Percentiles rank a stretch among this genome's conserved stretches.
Conservation (phyloP, 2,888 invertebrate species). For the Aspidapion aeneum region DNA sequence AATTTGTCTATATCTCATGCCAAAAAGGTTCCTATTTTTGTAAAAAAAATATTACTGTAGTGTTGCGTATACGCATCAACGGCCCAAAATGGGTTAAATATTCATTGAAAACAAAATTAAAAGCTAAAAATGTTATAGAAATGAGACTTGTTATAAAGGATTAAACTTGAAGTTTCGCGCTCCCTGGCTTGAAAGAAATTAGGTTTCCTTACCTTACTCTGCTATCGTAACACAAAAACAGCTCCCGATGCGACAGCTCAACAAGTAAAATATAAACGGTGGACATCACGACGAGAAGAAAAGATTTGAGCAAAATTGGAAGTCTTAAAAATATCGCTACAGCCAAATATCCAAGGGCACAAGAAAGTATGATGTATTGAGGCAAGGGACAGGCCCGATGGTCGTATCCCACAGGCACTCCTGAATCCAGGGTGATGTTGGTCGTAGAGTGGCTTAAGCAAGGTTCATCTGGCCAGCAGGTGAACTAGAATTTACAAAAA, state of each 20-base stretch:
- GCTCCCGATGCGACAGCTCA: slow-evolving; percentile 72
- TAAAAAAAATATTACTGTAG: no score
- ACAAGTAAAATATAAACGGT: slow-evolving; percentile 77
- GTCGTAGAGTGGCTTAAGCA: slow-evolving; percentile 51
- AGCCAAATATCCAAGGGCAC: slow-evolving; percentile 78
- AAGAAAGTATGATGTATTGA: slow-evolving; percentile 82
- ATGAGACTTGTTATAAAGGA: no score
- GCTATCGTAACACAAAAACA: slow-evolving; percentile 80
- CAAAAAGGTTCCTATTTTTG: no score
- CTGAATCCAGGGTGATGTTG: slow-evolving; percentile 52
- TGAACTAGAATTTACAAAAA: slow-evolving; percentile 52
- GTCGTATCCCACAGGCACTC: slow-evolving; percentile 47
- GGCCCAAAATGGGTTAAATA: no score
- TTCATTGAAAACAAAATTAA: no score
- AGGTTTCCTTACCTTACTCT: slow-evolving; percentile 72
- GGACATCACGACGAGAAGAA: slow-evolving; percentile 73
- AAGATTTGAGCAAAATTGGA: slow-evolving; percentile 78
- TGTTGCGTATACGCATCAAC: no score
- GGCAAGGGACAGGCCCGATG: slow-evolving; percentile 83
- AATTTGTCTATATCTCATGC: no score
- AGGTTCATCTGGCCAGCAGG: slow-evolving; percentile 55
- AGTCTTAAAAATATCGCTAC: slow-evolving; percentile 82
- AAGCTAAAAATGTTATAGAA: no score
- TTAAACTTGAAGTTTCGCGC: no score
- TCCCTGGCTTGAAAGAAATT: no score